Base-by-base conservation (phyloP, 1,140 invertebrate genomes). In the Apis dorsata region DNA sequence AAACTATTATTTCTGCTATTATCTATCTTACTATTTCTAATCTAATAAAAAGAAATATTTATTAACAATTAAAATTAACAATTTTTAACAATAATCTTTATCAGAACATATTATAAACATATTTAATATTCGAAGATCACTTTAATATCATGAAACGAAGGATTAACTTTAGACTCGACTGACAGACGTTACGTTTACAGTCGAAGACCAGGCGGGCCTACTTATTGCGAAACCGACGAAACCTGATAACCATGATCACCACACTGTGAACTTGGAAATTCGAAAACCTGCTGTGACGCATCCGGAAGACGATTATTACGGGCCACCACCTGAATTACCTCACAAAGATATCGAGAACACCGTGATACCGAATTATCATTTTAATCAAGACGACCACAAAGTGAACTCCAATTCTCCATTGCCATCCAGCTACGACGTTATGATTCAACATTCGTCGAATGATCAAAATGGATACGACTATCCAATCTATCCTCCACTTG, bases 141-240 rank as follows among this genome's bases (percentile, higher is more conserved):
- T 7, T 19, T 19, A 34, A 71, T 11, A 34, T 21, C 13, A 9
- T 7, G 59, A 73, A 60, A 81, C 62, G 63, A 59, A 28, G 4
- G 44, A 19, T 69, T 21, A 17, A 62, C 10, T 57, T 74, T 21
- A 19, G 83, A 90, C 88, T 24, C 55, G 87, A 90, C 90, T 91
- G 89, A 92, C 91, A 86, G 90, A 92, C 91, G 90, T 92, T 84
- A 92, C 92, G 84, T 93, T 93, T 93, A 90, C 90, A 94, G 92
- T 91, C 81, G 79, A 88, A 76, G 85, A 86, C 66, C 83, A 83
- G 21, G 79, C 88, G 9, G 91, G 91, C 44, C 81, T 91, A 9
- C 84, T 91, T 85, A 88, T 91, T 69, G 80, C 81, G 71, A 91
- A 90, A 76, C 85, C 90, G 66, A 84, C 71, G 66, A 86, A 86